Percentiles rank a stretch among this genome's conserved stretches.
phyloP scores from a whole-genome alignment of 2,797 vertebrate species.

The Aratinga solstitialis region DNA sequence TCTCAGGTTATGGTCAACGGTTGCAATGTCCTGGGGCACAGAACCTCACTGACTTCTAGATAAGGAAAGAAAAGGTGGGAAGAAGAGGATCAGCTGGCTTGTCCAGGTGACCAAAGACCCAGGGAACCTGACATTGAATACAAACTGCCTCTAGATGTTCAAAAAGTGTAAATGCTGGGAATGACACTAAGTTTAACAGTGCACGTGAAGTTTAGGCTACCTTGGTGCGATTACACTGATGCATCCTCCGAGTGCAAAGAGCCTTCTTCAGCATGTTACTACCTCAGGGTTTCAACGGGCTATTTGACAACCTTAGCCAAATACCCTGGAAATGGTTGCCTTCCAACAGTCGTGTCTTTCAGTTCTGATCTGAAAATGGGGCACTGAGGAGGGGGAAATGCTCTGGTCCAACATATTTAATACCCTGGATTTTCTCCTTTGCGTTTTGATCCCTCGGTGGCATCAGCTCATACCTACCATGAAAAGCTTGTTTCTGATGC shows the following conservation, averaged over 20 bases:
- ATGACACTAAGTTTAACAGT: background rate
- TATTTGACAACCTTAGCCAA: background rate
- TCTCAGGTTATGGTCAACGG: background rate
- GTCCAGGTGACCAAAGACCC: background rate
- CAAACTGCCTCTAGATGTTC: background rate
- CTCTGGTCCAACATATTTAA: background rate
- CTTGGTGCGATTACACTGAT: background rate
- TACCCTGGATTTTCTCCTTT: background rate
- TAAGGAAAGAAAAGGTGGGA: background rate
- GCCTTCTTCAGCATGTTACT: accelerated
- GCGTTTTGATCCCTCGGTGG: background rate
- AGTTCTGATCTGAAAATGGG: background rate
- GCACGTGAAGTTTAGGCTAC: background rate
- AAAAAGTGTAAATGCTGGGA: background rate
- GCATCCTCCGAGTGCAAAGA: accelerated
- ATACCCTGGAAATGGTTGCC: too few relatives aligned
- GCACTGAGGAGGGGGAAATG: background rate
- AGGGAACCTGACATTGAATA: background rate
- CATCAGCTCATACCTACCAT: background rate
- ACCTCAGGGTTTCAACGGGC: background rate
- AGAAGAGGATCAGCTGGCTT: background rate
- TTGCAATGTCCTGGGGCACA: background rate
- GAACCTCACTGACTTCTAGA: background rate
- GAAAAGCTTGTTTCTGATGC: background rate
- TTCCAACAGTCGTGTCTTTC: background rate